Base-by-base conservation (phyloP, 2,113 vertebrate genomes). In the Paracanthobrama guichenoti region DNA sequence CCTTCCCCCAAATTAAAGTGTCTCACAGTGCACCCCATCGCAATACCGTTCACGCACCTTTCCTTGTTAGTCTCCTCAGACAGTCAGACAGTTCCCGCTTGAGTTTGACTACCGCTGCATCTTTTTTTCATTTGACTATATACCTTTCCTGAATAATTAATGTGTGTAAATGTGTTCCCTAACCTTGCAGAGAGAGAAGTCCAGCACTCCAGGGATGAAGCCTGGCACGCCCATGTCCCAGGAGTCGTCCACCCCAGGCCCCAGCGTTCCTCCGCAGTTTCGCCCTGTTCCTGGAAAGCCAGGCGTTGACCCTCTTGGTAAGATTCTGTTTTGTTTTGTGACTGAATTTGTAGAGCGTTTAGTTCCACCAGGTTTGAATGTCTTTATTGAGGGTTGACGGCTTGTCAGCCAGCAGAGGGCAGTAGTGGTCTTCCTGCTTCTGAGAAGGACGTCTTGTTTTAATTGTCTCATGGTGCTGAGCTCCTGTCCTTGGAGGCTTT, bases 161-260 rank as follows among this genome's bases (percentile, higher is more conserved):
- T 84, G 67, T 78, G 72, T 60, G 16, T 4, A 62, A 62, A 85
- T 77, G 20, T 4, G 1, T 74, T 46, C 59, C 6, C 7, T 60
- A 12, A 72, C 31, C 28, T 69, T n/a, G 26, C 90, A 97, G 96
- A 95, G 95, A 86, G 97, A 97, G 90, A 97, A 97, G 87, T 96
- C 95, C n/a, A 96, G 94, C 22, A 97, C 96, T 0, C 97, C 97
- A 18, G 96, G 94, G 69, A 93, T 97, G 89, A 97, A 97, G 87
- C 96, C 97, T 57, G 96, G 95, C 79, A 96, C 96, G 0, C 96
- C 97, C 0, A 96, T 96, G 31, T 96, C 96, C 24, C 95, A 96
- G 85, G 97, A 97, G 4, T 88, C 93, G 1, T 82, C 87, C 24
- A 94, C 92, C 0, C 91, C 94, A 0, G 94, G 95, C 50, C 94